Evolutionary conservation across 2,113 vertebrate species (phyloP), one percentile per base, ranked within the genome.

Genomic region (Campylorhamphus procurvoides): DNA sequence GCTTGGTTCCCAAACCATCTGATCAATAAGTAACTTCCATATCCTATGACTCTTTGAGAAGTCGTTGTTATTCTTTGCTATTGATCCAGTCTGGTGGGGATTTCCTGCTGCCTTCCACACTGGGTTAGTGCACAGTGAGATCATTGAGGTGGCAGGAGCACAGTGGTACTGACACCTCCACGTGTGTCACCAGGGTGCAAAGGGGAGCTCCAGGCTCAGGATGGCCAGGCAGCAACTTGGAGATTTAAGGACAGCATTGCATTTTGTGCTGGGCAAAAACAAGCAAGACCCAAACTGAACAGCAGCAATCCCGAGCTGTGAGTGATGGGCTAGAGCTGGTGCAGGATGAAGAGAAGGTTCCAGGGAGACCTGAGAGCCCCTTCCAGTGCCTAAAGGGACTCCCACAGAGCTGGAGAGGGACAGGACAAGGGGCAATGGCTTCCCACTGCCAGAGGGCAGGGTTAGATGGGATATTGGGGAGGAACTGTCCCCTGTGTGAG

Each of bases 181-280:
- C 12, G 0, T 2, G 14, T n/a, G 39, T 31, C 73, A 14, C 39
- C 1, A 0, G 28, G 1, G 2, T 11, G 22, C n/a, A 9, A 3
- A n/a, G 47, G 27, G 20, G 17, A 72, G 42, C 62, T 63, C 18
- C 0, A 0, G 64, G 40, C 37, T 35, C 22, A 1, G 28, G 40
- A 6, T 22, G 35, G 49, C 6, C 25, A 17, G 19, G 67, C 4
- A 62, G 2, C 44, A 64, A 6, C 17, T 1, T 1, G 0, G 10
- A 20, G 39, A 20, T 18, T 15, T 42, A 42, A 37, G 49, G 49
- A 8, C 28, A 49, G 12, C 18, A 1, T 15, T 8, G 2, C 0
- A 2, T 20, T 15, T 56, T 37, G 20, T 28, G 10, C 18, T 85
- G 89, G 37, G 8, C 56, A 19, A 16, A 53, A 31, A 46, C 42